Conservation (phyloP, 2,888 invertebrate species). For the Fissipunctia ypsillon region DNA sequence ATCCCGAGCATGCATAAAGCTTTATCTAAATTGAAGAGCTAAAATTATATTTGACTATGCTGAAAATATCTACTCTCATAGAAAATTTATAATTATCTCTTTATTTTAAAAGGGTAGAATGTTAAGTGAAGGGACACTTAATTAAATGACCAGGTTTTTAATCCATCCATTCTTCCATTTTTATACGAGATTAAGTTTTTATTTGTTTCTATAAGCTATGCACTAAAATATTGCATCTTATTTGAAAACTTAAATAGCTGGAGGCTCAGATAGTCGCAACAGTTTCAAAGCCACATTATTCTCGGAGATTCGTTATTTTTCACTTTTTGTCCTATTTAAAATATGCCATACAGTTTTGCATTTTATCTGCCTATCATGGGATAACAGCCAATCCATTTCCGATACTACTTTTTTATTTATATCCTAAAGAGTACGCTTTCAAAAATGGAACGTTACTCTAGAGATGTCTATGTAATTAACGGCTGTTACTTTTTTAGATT, state of each 20-base stretch:
- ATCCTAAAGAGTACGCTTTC: neutral
- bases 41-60: neutral
- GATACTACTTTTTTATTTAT: neutral
- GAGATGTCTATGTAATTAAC: neutral
- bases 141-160: neutral
- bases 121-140: neutral
- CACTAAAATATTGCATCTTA: slow-evolving; percentile 7
- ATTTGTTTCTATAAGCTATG: neutral
- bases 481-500: neutral
- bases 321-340: neutral
- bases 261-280: neutral
- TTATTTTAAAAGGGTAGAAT: neutral
- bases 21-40: neutral
- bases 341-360: neutral
- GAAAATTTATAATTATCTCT: neutral
- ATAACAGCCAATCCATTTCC: neutral
- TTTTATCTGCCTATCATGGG: neutral
- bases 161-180: neutral
- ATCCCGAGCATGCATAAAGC: neutral
- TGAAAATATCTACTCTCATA: neutral
- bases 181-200: neutral
- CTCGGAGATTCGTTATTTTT: neutral
- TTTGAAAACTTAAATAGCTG: slow-evolving; percentile 1
- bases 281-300: slow-evolving; percentile 12
- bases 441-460: slow-evolving; percentile 5